phyloP scores from a whole-genome alignment of 2,888 invertebrate species.

The Hydraecia micacea region DNA sequence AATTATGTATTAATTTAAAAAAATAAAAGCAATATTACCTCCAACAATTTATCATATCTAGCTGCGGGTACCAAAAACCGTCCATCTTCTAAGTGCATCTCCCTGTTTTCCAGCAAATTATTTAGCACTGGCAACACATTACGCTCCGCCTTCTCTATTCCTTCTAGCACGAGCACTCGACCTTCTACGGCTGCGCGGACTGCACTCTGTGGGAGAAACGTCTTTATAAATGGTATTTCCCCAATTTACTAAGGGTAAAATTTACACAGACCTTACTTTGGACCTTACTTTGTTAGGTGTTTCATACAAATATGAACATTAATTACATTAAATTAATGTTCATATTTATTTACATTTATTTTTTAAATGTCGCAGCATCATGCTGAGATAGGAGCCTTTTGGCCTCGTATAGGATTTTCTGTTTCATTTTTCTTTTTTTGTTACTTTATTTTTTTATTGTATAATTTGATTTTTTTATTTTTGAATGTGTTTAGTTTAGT shows the following conservation, averaged over 20 bases:
- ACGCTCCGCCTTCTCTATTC: slow-evolving; percentile 99
- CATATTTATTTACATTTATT: too few relatives aligned
- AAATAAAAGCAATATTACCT: slow-evolving; percentile 88
- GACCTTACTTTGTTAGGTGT: too few relatives aligned
- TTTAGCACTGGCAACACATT: slow-evolving; percentile 99
- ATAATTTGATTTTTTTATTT: too few relatives aligned
- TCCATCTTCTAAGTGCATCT: slow-evolving; percentile 99
- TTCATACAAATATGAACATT: background rate
- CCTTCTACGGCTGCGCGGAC: slow-evolving; percentile 97
- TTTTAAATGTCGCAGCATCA: too few relatives aligned
- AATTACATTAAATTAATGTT: background rate
- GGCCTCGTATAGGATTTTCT: too few relatives aligned
- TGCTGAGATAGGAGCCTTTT: too few relatives aligned
- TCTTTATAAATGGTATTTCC: background rate
- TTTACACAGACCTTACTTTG: slow-evolving; percentile 2
- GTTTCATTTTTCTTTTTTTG: too few relatives aligned
- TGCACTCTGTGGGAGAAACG: slow-evolving; percentile 92
- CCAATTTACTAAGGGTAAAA: background rate
- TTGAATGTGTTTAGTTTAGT: too few relatives aligned
- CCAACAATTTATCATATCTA: slow-evolving; percentile 96
- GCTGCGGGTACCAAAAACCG: slow-evolving; percentile 96
- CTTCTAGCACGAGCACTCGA: slow-evolving; percentile 96
- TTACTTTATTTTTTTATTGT: too few relatives aligned
- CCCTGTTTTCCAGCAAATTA: slow-evolving; percentile 98
- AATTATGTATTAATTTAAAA: background rate